Conservation (phyloP, 2,113 vertebrate species). For the Clinocottus analis region DNA sequence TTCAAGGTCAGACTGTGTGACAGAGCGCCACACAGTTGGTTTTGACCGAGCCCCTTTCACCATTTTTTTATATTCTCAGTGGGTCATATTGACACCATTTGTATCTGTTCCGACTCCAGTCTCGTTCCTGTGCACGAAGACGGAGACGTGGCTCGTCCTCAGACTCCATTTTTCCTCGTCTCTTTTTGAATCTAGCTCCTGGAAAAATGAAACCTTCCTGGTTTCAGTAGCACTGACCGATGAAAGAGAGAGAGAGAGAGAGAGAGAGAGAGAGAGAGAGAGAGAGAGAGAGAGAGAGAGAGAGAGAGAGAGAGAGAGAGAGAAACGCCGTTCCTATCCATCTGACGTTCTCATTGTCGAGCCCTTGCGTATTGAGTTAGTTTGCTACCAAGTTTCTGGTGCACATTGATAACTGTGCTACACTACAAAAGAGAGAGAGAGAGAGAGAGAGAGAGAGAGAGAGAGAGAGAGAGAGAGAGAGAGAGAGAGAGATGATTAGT, state of each 20-base stretch:
- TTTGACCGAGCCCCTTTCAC: constrained; percentile 19
- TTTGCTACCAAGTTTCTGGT: constrained; percentile 67
- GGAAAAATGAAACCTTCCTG: constrained; percentile 50
- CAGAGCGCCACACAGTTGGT: constrained; percentile 4
- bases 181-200: constrained; percentile 8
- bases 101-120: neutral
- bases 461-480: no score
- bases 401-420: constrained; percentile 72
- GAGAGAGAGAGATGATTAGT: no score
- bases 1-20: constrained; percentile 64
- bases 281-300: no score
- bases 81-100: constrained; percentile 18
- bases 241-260: constrained; percentile 30
- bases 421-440: no score
- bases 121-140: constrained; percentile 34
- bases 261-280: no score
- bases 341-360: constrained; percentile 33
- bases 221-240: constrained; percentile 26
- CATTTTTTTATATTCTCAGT: constrained; percentile 13
- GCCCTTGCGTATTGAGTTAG: constrained; percentile 48
- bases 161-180: constrained; percentile 40
- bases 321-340: constrained; percentile 20
- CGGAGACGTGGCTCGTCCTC: constrained; percentile 27
- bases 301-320: no score
- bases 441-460: no score